Evolutionary conservation across 2,113 vertebrate genomes (phyloP), one percentile per base, ranked within the genome.

Genomic region (Paralichthys olivaceus): DNA sequence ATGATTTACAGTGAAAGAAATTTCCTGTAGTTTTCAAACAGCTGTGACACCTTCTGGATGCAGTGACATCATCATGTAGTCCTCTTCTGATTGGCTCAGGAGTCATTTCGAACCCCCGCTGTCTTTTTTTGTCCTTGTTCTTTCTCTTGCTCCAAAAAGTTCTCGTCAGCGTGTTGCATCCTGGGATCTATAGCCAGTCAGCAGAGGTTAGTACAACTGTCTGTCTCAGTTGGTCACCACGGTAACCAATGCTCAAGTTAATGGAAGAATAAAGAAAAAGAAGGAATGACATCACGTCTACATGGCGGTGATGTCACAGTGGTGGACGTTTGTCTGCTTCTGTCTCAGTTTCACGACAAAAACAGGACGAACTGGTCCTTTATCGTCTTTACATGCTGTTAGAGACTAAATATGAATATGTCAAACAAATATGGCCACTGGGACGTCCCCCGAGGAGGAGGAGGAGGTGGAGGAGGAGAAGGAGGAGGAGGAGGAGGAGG

Each of bases 131-230:
- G 0, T 51, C 45, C 40, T 57, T 53, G 49, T 9, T 47, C 17
- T 4, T 15, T 47, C 14, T 47, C 17, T 19, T 19, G 17, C 43
- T 47, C 43, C 43, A 47, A 47, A 47, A 47, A 19, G 49, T n/a
- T n/a, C 49, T 11, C 11, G 49, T 53, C 20, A 62, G 60, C 5
- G 37, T 2, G 22, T 65, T 80, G 81, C 87, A 83, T 85, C 2
- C 0, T 86, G 84, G 81, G 77, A 63, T 73, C 62, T 81, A 69
- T 32, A 58, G 81, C 81, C 75, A 72, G 67, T 28, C 70, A 15
- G 70, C 45, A 6, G 56, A n/a, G 63, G 84, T 89, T 84, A 86
- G 81, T 83, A 81, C 49, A 75, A 22, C 61, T 75, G 70, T 76
- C 58, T 6, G 45, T 47, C 15, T 17, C 45, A 47, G 45, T 14